Evolutionary conservation across 2,113 vertebrate genomes (phyloP), one percentile per base, ranked within the genome.

Genomic region (Origma solitaria): DNA sequence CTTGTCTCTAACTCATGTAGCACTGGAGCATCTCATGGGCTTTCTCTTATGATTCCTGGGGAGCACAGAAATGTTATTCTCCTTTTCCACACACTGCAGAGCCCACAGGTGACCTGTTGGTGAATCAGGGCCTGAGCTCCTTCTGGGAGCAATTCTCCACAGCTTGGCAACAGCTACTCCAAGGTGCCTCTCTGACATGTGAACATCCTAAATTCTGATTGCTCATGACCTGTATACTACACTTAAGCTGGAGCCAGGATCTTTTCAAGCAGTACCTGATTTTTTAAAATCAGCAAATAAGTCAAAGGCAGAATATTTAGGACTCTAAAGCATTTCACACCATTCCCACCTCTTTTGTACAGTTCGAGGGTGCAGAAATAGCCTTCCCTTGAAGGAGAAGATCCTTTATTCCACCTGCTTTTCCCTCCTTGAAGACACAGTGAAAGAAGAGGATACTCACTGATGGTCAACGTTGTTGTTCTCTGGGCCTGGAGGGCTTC

Each of bases 391-490:
- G 33, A 68, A 68, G 24, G 33, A 66, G 49, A 51, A 45, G 10
- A 9, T 77, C 9, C 38, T 54, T 81, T 9, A 3, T 47, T 68
- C 33, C 53, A 64, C 24, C 23, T 79, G 50, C 45, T 49, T 73
- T 64, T 8, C 5, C 14, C 31, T 9, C 27, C 9, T 9, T 19
- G 3, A 57, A 84, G 69, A 53, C 14, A 51, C 5, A 37, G 44
- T 1, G 9, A 58, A 88, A 65, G 22, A 60, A 47, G 1, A 9
- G 8, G 6, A 20, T 92, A 98, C 98, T 98, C 94, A 98, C 98
- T 94, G 69, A 6, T 81, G 86, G 30, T 94, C 23, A 0, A 45
- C 9, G 3, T 40, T 73, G 92, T 56, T 83, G 84, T 91, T 92
- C 75, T 95, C 92, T 6, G 50, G 18, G 30, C n/a, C 94, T 27